These are phyloP conservation scores for Subanguina moxae DNA, from an alignment of 1,140 invertebrate species.

Conservation along the genomic window DNA sequence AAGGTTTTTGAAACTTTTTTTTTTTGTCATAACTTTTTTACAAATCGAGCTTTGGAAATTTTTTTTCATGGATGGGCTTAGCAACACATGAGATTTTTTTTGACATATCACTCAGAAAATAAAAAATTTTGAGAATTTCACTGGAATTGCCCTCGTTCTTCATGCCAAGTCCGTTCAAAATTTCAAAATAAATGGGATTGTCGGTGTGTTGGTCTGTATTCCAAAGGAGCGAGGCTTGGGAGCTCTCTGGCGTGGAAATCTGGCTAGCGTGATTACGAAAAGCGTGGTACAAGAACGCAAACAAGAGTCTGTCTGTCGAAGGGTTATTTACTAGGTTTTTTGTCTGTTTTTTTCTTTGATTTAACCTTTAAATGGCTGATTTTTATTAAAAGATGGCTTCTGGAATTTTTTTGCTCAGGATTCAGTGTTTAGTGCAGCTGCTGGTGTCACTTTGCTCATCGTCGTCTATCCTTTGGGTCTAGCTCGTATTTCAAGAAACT, in stretches of 20 bases:
- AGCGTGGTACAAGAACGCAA: slow-evolving; percentile 53
- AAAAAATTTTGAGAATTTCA: too few relatives aligned
- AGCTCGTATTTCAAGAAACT: too few relatives aligned
- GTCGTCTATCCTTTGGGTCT: slow-evolving; percentile 61
- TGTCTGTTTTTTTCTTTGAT: too few relatives aligned
- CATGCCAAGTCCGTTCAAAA: too few relatives aligned
- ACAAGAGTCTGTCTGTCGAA: slow-evolving; percentile 59
- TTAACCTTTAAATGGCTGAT: not conserved
- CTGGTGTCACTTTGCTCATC: slow-evolving; percentile 58
- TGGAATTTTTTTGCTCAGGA: slow-evolving; percentile 75
- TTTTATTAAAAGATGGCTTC: slow-evolving; percentile 76
- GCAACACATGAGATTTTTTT: too few relatives aligned
- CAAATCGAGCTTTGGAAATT: too few relatives aligned
- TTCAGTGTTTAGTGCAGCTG: slow-evolving; percentile 57
- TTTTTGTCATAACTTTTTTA: too few relatives aligned
- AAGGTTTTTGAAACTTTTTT: too few relatives aligned
- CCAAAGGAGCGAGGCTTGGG: slow-evolving; percentile 35
- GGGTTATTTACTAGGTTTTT: slow-evolving; percentile 64
- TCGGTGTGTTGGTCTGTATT: slow-evolving; percentile 58
- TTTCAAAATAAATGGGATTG: too few relatives aligned
- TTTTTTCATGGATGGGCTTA: too few relatives aligned
- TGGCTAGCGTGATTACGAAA: slow-evolving; percentile 45
- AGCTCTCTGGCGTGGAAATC: slow-evolving; percentile 46
- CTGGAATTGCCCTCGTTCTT: too few relatives aligned
- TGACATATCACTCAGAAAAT: too few relatives aligned